Conservation (phyloP, 2,888 invertebrate genomes). For the Chaetogeoica ovagalla region DNA sequence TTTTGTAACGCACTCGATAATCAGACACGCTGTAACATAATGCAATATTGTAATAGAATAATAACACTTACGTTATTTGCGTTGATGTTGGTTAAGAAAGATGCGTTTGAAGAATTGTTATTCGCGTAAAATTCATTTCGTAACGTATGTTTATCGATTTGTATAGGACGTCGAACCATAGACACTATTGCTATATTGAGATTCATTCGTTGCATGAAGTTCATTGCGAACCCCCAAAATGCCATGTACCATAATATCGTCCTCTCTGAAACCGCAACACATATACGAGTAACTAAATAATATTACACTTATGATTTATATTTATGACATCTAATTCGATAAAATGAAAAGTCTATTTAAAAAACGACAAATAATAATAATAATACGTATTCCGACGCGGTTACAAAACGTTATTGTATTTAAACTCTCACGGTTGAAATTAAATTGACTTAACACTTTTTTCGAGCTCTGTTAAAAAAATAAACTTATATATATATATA, state of each 20-base stretch:
- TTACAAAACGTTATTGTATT: neutral
- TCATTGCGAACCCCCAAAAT: constrained; percentile 70
- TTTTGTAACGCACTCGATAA: no score
- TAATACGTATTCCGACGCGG: neutral
- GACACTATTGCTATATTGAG: constrained; percentile 71
- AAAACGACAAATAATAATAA: constrained; percentile 2
- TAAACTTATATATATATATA: constrained; percentile 4
- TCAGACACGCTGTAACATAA: neutral
- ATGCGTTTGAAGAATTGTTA: neutral
- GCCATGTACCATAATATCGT: constrained; percentile 68
- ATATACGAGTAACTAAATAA: neutral
- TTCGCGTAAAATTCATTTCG: neutral
- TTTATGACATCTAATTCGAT: neutral
- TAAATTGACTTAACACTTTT: neutral
- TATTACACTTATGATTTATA: neutral
- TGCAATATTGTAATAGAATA: neutral
- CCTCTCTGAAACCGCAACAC: constrained; percentile 58
- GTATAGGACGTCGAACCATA: constrained; percentile 61
- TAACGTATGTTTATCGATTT: neutral
- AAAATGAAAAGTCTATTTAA: neutral
- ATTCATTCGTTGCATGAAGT: constrained; percentile 71
- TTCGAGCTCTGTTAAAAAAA: neutral
- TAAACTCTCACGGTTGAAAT: neutral
- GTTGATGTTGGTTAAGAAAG: neutral
- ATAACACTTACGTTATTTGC: constrained; percentile 6